Conservation (phyloP, 2,888 invertebrate species). For the Neria commutata region DNA sequence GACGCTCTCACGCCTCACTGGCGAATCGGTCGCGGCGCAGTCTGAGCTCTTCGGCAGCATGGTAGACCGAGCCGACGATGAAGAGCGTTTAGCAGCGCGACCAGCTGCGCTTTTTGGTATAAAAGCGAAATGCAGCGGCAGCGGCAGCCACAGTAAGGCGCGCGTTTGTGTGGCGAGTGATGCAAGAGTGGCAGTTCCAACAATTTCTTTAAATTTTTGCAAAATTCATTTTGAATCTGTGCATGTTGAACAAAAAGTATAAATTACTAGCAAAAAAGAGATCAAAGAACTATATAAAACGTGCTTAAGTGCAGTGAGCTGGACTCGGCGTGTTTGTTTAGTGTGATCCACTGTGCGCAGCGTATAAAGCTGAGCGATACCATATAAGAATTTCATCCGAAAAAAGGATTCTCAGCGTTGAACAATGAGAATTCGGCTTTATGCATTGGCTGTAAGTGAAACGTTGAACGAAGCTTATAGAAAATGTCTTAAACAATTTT, state of each 20-base stretch:
- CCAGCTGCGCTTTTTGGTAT: slow-evolving; percentile 49
- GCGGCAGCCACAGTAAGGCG: slow-evolving; percentile 56
- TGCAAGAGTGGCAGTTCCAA: not conserved
- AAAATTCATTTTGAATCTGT: not conserved
- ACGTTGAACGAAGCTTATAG: too few species aligned
- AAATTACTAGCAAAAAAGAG: not conserved
- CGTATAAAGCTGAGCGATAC: too few species aligned
- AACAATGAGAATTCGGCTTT: too few species aligned
- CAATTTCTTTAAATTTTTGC: not conserved
- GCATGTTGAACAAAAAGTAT: not conserved
- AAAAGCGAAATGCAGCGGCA: slow-evolving; percentile 54
- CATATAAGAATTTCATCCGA: too few species aligned
- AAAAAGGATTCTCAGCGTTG: too few species aligned
- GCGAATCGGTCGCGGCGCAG: not conserved
- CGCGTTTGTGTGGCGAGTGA: slow-evolving; percentile 31
- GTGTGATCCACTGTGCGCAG: too few species aligned
- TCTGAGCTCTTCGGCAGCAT: slow-evolving; percentile 1
- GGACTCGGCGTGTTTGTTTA: too few species aligned
- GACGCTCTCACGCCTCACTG: slow-evolving; percentile 1
- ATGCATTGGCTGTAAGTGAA: too few species aligned
- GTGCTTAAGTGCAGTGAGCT: too few species aligned
- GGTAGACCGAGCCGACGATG: not conserved
- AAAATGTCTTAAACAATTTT: too few species aligned
- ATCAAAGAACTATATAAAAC: too few species aligned
- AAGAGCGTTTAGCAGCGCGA: slow-evolving; percentile 7